These are phyloP conservation scores for Platycercus adscitus DNA, from an alignment of 2,113 vertebrate genomes.

Conservation along the genomic window DNA sequence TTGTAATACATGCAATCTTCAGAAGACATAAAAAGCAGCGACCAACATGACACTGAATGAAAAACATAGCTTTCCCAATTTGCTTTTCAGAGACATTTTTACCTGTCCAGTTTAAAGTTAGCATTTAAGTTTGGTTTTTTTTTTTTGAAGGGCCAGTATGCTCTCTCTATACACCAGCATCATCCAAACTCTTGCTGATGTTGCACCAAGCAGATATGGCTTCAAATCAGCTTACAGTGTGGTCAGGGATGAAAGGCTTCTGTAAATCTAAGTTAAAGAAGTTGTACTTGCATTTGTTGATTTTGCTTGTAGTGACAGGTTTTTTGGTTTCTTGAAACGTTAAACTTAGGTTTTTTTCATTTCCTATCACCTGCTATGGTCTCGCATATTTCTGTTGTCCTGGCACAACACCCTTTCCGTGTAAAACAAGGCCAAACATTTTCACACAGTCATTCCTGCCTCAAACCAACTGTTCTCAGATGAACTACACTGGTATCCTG, in stretches of 20 bases:
- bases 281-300: background rate
- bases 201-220: background rate
- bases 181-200: background rate
- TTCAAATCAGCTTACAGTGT: background rate
- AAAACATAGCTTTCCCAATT: background rate
- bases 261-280: background rate
- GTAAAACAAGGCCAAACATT: background rate
- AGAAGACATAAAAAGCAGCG: background rate
- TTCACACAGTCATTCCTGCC: background rate
- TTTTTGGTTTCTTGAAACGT: background rate
- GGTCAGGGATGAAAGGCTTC: background rate
- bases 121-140: background rate
- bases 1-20: background rate
- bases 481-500: background rate
- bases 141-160: background rate
- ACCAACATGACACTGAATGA: background rate
- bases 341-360: background rate
- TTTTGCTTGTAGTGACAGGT: background rate
- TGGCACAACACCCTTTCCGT: background rate
- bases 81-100: background rate
- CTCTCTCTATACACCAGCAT: background rate
- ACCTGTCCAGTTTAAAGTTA: background rate
- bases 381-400: accelerated
- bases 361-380: background rate
- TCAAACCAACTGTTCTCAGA: background rate